phyloP scores from a whole-genome alignment of 2,113 vertebrate genomes.

The Prietella phreatophila region DNA sequence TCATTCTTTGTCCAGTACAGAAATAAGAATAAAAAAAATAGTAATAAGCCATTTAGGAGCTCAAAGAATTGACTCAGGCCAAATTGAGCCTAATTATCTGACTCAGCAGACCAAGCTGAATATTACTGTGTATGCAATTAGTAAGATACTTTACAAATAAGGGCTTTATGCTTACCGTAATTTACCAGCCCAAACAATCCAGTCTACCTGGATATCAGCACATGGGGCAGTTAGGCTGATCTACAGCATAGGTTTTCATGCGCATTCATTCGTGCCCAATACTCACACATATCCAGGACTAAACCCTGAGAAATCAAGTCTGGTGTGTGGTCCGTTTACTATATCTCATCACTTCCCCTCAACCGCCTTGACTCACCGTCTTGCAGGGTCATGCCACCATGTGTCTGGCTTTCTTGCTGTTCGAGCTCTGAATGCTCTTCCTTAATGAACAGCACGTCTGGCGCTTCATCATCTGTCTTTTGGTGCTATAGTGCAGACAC shows the following conservation, averaged over 20 bases:
- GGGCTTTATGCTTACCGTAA: background rate
- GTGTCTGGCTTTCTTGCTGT: conserved; percentile 24
- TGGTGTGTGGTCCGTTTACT: background rate
- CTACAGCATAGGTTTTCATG: background rate
- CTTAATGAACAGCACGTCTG: conserved; percentile 66
- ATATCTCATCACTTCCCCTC: background rate
- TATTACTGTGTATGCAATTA: background rate
- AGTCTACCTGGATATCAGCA: background rate
- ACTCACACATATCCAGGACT: background rate
- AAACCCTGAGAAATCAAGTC: background rate
- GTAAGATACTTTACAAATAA: background rate
- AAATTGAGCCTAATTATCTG: background rate
- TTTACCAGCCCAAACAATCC: background rate
- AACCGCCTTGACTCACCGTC: conserved; percentile 61
- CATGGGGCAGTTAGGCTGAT: background rate
- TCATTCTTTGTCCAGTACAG: background rate
- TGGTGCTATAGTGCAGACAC: conserved; percentile 40
- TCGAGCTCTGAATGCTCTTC: conserved; percentile 61
- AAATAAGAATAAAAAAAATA: no score
- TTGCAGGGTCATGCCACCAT: conserved; percentile 58
- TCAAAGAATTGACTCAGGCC: background rate
- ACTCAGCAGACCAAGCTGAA: background rate
- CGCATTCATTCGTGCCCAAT: background rate
- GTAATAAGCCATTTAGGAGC: background rate
- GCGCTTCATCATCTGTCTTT: conserved; percentile 54